Conservation (phyloP, 2,888 invertebrate genomes). For the Syrphus vitripennis region DNA sequence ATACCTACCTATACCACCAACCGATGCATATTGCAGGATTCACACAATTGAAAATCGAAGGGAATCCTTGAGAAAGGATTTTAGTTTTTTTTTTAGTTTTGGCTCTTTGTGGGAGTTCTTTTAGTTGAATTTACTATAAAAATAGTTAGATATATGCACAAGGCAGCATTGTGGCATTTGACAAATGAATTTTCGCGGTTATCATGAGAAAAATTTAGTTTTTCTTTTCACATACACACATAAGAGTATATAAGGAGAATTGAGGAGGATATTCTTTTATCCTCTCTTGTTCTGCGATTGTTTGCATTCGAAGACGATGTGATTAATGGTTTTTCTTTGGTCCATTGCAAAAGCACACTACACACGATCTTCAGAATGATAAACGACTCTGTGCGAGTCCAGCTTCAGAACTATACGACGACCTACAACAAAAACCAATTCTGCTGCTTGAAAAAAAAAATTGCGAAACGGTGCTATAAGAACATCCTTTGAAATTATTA, state of each 20-base stretch:
- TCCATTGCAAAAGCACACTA: constrained; percentile 5
- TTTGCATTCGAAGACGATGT: constrained; percentile 67
- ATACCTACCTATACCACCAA: background rate
- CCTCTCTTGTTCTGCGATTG: constrained; percentile 44
- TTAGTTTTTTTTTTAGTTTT: background rate
- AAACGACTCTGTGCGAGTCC: constrained; percentile 24
- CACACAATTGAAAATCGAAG: constrained; percentile 53
- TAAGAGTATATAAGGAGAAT: background rate
- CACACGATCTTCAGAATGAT: constrained; percentile 33
- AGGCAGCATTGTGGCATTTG: constrained; percentile 47
- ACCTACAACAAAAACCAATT: background rate
- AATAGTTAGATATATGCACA: background rate
- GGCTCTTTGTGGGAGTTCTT: background rate
- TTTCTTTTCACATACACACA: background rate
- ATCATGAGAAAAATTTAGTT: constrained; percentile 4
- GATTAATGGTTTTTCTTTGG: constrained; percentile 54
- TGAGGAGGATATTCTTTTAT: constrained; percentile 25
- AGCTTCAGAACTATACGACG: background rate
- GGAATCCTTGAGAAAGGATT: constrained; percentile 24
- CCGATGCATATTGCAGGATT: constrained; percentile 58
- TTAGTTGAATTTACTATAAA: background rate
- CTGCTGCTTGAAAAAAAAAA: background rate
- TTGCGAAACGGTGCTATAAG: background rate
- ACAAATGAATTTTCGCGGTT: constrained; percentile 64
- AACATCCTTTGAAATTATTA: constrained; percentile 37